Evolutionary conservation across 2,113 vertebrate genomes (phyloP), one percentile per base, ranked within the genome.

Genomic region (Cacatua alba): DNA sequence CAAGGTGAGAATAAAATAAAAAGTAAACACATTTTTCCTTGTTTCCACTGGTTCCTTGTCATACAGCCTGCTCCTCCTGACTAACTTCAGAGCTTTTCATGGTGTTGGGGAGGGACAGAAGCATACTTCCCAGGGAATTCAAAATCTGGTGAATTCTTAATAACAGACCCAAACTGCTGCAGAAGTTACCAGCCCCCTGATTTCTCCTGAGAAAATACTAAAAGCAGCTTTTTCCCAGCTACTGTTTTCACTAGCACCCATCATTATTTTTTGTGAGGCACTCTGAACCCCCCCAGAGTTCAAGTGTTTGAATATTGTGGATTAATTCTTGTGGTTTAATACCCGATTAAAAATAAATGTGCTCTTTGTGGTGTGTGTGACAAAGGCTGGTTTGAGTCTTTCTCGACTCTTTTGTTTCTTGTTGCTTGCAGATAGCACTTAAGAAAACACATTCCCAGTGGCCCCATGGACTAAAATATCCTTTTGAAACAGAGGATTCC

Each of bases 241-340:
- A 20, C 91, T 31, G 23, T 75, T 89, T 78, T 69, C 72, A 33
- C 51, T 18, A 51, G 53, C n/a, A n/a, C 24, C 31, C 82, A 13
- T 48, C 64, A 37, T 8, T 28, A n/a, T 52, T 28, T 72, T 46
- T 14, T 31, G 49, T 8, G 51, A 90, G 51, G 37, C 39, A 1
- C 72, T 49, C 49, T 11, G 51, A 9, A 24, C 3, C 52, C 17
- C 6, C 28, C 55, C 13, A 1, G 8, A 86, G 86, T 37, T 88
- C 90, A 90, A 94, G 33, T n/a, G 70, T 60, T 88, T 94, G 65
- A 88, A 80, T 95, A 82, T 71, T 78, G 74, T 51, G 62, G 62
- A 96, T 95, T 95, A 80, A 93, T 96, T 88, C 86, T 92, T 88
- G 88, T n/a, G 87, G 82, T 91, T 95, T 95, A 95, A 97, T 92